phyloP scores from a whole-genome alignment of 2,888 invertebrate genomes.

The Belgica antarctica region DNA sequence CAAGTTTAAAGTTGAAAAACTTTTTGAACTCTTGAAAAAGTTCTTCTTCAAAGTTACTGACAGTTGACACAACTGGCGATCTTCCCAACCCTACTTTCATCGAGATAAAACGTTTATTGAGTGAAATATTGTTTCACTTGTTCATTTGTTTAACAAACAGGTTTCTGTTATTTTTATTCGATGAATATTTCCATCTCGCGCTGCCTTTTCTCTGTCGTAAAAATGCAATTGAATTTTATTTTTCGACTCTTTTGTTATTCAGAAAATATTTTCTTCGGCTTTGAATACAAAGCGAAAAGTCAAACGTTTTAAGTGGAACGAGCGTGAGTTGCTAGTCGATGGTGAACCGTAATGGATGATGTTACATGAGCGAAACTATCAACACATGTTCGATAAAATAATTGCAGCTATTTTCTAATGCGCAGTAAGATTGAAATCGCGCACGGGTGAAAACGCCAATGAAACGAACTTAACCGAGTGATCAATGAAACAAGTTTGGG shows the following conservation, averaged over 20 bases:
- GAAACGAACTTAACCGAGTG: background rate
- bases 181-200: background rate
- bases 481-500: background rate
- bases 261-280: too few relatives aligned
- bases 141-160: conserved; percentile 24
- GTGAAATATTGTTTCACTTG: conserved; percentile 33
- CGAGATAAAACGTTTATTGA: background rate
- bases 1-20: too few relatives aligned
- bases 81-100: background rate
- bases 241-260: too few relatives aligned
- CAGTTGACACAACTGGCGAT: too few relatives aligned
- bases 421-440: background rate
- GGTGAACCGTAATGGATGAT: background rate
- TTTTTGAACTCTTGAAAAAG: too few relatives aligned
- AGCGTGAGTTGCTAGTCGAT: background rate
- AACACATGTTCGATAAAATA: conserved; percentile 23
- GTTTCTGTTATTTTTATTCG: conserved; percentile 17
- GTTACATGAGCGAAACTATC: background rate
- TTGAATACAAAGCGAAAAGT: too few relatives aligned
- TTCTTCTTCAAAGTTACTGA: too few relatives aligned
- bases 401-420: conserved; percentile 16
- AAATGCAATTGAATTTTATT: conserved; percentile 18
- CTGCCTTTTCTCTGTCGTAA: background rate
- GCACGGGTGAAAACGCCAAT: too few relatives aligned
- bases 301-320: background rate